Evolutionary conservation across 2,888 invertebrate species (phyloP).

Genomic region (Hyles lineata): DNA sequence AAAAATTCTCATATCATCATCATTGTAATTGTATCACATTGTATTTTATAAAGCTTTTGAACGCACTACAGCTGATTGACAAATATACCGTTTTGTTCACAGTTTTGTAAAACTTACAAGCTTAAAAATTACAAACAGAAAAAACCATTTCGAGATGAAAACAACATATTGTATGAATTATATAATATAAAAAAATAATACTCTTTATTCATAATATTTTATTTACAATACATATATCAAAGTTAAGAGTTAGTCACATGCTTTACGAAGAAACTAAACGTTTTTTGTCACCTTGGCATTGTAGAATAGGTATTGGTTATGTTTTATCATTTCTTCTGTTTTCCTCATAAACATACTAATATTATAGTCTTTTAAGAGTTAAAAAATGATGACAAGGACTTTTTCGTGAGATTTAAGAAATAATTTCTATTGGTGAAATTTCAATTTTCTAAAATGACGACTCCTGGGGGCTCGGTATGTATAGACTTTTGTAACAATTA

Average conservation of each 20-base stretch:
- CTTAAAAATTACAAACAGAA: not conserved
- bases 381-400: conserved; percentile 15
- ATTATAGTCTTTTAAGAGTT: not conserved
- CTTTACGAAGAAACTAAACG: not conserved
- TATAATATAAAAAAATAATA: not conserved
- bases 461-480: conserved; percentile 54
- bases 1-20: no score
- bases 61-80: conserved; percentile 6
- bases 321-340: conserved; percentile 8
- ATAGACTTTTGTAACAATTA: conserved; percentile 33
- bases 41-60: not conserved
- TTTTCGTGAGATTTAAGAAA: not conserved
- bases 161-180: not conserved
- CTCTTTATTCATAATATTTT: not conserved
- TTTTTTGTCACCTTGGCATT: conserved; percentile 23
- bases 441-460: conserved; percentile 42
- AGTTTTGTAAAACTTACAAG: not conserved
- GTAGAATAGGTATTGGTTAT: not conserved
- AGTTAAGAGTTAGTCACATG: not conserved
- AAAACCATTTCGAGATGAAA: not conserved
- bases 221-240: not conserved
- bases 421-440: not conserved
- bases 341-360: not conserved
- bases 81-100: not conserved
- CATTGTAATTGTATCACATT: no score